Conservation (phyloP, 2,888 invertebrate species). For the Muscina levida region DNA sequence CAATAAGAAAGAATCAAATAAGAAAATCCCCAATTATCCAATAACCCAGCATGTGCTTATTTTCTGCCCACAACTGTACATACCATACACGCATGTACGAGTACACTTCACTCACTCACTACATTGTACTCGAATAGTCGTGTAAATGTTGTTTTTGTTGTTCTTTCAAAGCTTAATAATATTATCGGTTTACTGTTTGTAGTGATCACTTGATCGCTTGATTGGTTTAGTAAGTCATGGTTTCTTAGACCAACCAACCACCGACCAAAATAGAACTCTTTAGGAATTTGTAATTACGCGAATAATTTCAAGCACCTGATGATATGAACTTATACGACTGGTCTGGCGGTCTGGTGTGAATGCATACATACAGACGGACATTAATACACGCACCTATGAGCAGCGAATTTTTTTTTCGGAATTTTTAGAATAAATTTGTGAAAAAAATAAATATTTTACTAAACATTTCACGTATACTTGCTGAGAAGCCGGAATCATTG, state of each 20-base stretch:
- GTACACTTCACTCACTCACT: background rate
- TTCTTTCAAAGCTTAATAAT: too few relatives aligned
- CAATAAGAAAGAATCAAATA: too few relatives aligned
- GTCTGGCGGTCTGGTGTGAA: background rate
- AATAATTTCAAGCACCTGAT: background rate
- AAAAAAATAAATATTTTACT: background rate
- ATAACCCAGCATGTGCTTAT: too few relatives aligned
- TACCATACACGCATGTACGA: too few relatives aligned
- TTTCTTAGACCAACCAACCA: conserved; percentile 9
- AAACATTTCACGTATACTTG: conserved; percentile 6
- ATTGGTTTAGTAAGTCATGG: conserved; percentile 38
- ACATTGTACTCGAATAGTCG: background rate
- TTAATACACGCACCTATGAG: too few relatives aligned
- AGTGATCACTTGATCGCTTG: conserved; percentile 26
- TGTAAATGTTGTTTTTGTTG: conserved; percentile 4
- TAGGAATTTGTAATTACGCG: conserved; percentile 22
- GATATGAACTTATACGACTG: conserved; percentile 28
- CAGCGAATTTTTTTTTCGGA: conserved; percentile 31
- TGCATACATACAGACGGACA: background rate
- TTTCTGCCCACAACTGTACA: too few relatives aligned
- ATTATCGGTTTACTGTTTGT: conserved; percentile 10
- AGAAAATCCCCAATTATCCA: too few relatives aligned
- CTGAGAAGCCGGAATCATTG: conserved; percentile 31
- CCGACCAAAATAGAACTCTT: conserved; percentile 13
- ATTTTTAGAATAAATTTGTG: background rate